These are phyloP conservation scores for Lissonota sp. DNA, from an alignment of 2,888 invertebrate genomes.

Conservation along the genomic window DNA sequence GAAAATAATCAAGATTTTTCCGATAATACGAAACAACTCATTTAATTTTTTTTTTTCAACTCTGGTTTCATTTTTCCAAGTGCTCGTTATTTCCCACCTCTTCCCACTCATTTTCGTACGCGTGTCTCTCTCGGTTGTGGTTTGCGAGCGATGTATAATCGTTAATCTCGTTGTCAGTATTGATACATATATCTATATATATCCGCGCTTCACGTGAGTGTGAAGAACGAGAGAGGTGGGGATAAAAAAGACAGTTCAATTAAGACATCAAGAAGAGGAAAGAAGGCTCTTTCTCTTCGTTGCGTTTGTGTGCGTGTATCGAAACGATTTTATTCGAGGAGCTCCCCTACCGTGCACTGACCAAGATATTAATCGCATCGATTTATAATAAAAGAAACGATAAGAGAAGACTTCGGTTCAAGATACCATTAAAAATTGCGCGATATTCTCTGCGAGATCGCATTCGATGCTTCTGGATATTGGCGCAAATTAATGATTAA, in stretches of 20 bases:
- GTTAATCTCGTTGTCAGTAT: constrained; percentile 59
- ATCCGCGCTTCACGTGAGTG: not conserved
- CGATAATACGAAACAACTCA: constrained; percentile 28
- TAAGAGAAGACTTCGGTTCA: constrained; percentile 1
- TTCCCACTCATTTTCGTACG: not conserved
- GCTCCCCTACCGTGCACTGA: constrained; percentile 34
- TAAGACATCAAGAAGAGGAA: constrained; percentile 57
- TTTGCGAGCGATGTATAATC: constrained; percentile 39
- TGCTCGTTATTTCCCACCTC: no score
- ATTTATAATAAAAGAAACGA: constrained; percentile 54
- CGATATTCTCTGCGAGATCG: constrained; percentile 3
- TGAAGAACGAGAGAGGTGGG: constrained; percentile 10
- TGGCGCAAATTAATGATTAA: no score
- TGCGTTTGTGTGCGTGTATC: constrained; percentile 29
- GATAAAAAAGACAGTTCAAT: constrained; percentile 46
- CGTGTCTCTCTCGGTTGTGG: constrained; percentile 10
- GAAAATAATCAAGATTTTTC: constrained; percentile 47
- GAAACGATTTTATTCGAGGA: constrained; percentile 55
- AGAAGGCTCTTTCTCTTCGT: constrained; percentile 22
- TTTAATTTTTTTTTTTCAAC: constrained; percentile 27
- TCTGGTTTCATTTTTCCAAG: no score
- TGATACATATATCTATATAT: not conserved
- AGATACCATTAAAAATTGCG: no score
- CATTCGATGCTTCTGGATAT: not conserved
- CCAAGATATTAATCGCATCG: constrained; percentile 63